phyloP scores from a whole-genome alignment of 1,140 invertebrate species.

The Ceratina australensis region DNA sequence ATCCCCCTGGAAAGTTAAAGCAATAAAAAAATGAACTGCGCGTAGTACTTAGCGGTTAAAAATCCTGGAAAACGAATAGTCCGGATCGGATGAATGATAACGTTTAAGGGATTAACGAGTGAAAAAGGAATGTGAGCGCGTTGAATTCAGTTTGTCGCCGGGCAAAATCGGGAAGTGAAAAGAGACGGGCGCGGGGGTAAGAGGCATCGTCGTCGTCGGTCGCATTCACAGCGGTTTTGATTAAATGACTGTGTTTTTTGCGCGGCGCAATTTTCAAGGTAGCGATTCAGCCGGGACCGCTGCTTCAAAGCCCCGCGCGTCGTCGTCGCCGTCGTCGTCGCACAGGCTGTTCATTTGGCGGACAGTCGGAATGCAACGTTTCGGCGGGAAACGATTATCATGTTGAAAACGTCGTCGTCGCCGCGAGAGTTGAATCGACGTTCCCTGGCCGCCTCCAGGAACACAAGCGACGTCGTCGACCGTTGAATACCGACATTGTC shows the following conservation, averaged over 20 bases:
- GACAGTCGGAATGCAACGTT: slow-evolving; percentile 15
- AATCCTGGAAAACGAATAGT: too few relatives aligned
- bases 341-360: slow-evolving; percentile 5
- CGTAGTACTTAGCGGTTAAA: too few relatives aligned
- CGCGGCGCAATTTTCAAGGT: slow-evolving; percentile 32
- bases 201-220: not conserved
- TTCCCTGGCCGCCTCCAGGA: slow-evolving; percentile 15
- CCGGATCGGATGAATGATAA: too few relatives aligned
- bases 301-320: not conserved
- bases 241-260: slow-evolving; percentile 32
- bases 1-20: too few relatives aligned
- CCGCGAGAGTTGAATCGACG: slow-evolving; percentile 39
- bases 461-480: slow-evolving; percentile 39
- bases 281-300: slow-evolving; percentile 5
- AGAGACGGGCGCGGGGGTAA: not conserved
- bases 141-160: slow-evolving; percentile 2
- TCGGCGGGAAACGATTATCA: slow-evolving; percentile 51
- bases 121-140: not conserved
- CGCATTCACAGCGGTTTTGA: slow-evolving; percentile 27
- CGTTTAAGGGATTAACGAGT: too few relatives aligned
- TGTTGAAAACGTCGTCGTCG: slow-evolving; percentile 34
- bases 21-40: too few relatives aligned
- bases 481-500: slow-evolving; percentile 44
- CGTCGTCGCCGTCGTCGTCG: too few relatives aligned
- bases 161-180: too few relatives aligned